Conservation (phyloP, 2,113 vertebrate genomes). For the Scomber scombrus region DNA sequence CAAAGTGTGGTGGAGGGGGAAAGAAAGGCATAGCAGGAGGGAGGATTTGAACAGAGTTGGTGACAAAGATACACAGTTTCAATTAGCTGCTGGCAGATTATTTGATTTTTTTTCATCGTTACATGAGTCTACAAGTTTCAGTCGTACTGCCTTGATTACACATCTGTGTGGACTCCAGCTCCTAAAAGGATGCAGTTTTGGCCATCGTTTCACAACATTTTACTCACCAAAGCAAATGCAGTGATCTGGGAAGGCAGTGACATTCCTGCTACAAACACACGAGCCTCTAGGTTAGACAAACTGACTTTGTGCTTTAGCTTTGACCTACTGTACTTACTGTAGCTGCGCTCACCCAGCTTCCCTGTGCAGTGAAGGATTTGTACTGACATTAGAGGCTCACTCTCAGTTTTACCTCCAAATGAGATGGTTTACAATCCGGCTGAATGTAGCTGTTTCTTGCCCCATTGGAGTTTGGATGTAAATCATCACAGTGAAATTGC, state of each 20-base stretch:
- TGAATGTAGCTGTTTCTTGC: too few species aligned
- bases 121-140: not conserved
- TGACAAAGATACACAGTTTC: slow-evolving; percentile 51
- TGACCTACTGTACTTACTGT: too few species aligned
- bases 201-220: not conserved
- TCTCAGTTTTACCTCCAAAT: too few species aligned
- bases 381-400: too few species aligned
- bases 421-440: too few species aligned
- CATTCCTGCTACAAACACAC: not conserved
- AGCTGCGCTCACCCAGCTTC: too few species aligned
- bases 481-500: too few species aligned
- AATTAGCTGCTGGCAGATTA: slow-evolving; percentile 41
- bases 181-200: not conserved
- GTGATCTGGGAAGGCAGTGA: not conserved
- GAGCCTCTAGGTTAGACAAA: not conserved
- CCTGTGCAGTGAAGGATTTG: too few species aligned
- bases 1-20: slow-evolving; percentile 35
- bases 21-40: slow-evolving; percentile 50
- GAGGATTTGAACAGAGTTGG: slow-evolving; percentile 47
- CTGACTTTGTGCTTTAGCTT: too few species aligned
- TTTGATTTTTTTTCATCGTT: slow-evolving; percentile 1
- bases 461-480: too few species aligned
- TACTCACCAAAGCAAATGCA: not conserved
- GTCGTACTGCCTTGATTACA: not conserved
- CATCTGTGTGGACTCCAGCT: not conserved